These are phyloP conservation scores for Papilio protenor DNA, from an alignment of 2,888 invertebrate species.

Conservation along the genomic window DNA sequence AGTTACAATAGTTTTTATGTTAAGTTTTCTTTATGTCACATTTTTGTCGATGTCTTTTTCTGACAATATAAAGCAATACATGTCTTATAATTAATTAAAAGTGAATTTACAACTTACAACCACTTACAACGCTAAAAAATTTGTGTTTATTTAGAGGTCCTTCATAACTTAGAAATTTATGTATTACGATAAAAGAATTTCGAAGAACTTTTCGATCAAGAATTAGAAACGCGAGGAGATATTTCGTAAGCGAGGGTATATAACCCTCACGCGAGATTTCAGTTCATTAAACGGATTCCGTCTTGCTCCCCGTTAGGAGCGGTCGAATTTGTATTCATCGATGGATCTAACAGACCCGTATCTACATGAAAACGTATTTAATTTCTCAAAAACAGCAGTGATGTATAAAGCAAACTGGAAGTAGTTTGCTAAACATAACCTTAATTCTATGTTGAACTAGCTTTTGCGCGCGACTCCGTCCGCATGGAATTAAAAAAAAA, in stretches of 20 bases:
- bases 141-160: neutral
- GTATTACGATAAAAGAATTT: conserved; percentile 5
- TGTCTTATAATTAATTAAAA: too few relatives aligned
- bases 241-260: conserved; percentile 4
- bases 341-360: conserved; percentile 9
- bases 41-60: too few relatives aligned
- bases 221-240: neutral
- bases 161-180: neutral
- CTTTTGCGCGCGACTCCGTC: too few relatives aligned
- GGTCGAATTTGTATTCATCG: conserved; percentile 24
- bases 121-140: neutral
- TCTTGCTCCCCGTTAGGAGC: conserved; percentile 11
- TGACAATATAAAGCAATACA: too few relatives aligned
- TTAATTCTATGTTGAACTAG: too few relatives aligned
- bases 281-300: conserved; percentile 17
- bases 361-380: conserved; percentile 49
- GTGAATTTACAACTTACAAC: too few relatives aligned
- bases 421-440: neutral
- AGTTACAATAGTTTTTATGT: too few relatives aligned
- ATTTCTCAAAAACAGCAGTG: conserved; percentile 63
- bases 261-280: conserved; percentile 16
- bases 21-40: too few relatives aligned
- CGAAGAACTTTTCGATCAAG: neutral
- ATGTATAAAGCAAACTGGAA: neutral
- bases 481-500: too few relatives aligned